Percentiles rank a stretch among this genome's conserved stretches.
These are phyloP conservation scores for Fregetta grallaria DNA, from an alignment of 2,113 vertebrate genomes.

Conservation along the genomic window DNA sequence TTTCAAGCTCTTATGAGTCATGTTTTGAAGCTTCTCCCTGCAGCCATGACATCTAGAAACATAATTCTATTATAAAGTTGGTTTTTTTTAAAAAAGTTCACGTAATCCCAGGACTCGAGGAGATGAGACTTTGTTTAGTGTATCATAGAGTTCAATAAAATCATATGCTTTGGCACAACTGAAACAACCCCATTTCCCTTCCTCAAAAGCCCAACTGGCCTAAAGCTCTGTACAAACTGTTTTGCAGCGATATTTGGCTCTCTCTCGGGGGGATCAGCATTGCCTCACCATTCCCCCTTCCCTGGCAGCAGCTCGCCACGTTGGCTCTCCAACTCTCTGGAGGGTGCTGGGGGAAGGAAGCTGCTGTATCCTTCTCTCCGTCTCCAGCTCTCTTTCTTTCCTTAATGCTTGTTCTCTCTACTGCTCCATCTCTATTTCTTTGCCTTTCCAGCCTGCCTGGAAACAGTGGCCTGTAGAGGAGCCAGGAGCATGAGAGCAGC, in stretches of 20 bases:
- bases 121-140: background rate
- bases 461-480: background rate
- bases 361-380: background rate
- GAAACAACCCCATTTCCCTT: background rate
- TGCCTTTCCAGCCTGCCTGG: background rate
- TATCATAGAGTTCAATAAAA: background rate
- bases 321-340: background rate
- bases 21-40: constrained; percentile 1
- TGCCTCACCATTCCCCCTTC: background rate
- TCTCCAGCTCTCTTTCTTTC: background rate
- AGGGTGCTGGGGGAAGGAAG: background rate
- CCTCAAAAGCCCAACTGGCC: background rate
- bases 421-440: background rate
- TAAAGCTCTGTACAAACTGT: background rate
- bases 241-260: background rate
- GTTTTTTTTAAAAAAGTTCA: background rate
- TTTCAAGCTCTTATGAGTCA: constrained; percentile 17
- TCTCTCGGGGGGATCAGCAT: background rate
- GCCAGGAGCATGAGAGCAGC: background rate
- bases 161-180: background rate
- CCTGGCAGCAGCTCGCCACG: background rate
- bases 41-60: constrained; percentile 3
- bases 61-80: background rate
- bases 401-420: background rate
- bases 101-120: background rate